These are phyloP conservation scores for Falco naumanni DNA, from an alignment of 2,797 vertebrate species.

Conservation along the genomic window DNA sequence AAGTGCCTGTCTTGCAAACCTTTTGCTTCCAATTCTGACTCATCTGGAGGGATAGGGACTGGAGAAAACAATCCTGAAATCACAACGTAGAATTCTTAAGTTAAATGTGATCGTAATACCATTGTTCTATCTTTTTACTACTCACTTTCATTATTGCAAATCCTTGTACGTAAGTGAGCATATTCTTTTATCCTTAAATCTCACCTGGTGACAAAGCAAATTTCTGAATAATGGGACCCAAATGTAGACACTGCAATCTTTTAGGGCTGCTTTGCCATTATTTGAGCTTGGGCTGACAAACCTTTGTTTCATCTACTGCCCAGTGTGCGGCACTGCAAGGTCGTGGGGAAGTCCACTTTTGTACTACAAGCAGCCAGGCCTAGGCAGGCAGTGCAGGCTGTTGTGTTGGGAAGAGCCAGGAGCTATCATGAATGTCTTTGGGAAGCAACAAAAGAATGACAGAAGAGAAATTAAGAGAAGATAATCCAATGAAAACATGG, in stretches of 20 bases:
- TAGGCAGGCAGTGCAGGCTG: not conserved
- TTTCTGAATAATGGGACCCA: not conserved
- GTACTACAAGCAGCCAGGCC: not conserved
- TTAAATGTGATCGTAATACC: slow-evolving; percentile 7
- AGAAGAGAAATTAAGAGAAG: not conserved
- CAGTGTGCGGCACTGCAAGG: not conserved
- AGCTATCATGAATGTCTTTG: not conserved
- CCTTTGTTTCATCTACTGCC: not conserved
- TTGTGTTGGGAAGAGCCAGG: not conserved
- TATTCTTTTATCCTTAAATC: slow-evolving; percentile 13
- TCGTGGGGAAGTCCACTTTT: not conserved
- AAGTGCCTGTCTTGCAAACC: not conserved
- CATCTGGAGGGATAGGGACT: not conserved
- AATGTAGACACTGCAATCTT: not conserved
- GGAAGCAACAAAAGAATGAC: not conserved
- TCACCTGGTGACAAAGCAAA: not conserved
- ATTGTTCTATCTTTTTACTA: not conserved
- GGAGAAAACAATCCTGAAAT: not conserved
- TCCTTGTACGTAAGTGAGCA: not conserved
- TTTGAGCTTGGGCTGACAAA: not conserved
- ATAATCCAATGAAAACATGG: not conserved
- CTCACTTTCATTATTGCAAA: not conserved
- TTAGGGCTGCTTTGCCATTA: not conserved
- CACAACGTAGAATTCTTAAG: not conserved
- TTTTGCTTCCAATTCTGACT: slow-evolving; percentile 9